phyloP scores from a whole-genome alignment of 2,888 invertebrate species.

The Mimumesa dahlbomi region DNA sequence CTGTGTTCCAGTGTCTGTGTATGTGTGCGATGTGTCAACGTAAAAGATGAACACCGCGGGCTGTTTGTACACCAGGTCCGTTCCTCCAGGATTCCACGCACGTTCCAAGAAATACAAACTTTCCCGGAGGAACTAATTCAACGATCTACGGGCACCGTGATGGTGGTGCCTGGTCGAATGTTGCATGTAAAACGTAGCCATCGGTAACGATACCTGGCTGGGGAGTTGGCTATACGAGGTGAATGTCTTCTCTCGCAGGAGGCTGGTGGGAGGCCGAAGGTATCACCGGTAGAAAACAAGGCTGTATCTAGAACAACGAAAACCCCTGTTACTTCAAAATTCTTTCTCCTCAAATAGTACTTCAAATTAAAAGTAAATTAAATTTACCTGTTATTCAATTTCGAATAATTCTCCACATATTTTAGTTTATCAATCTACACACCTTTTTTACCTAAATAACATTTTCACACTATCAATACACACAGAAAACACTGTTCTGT shows the following conservation, averaged over 20 bases:
- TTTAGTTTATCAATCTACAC: too few species aligned
- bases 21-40: too few species aligned
- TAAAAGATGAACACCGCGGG: too few species aligned
- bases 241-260: constrained; percentile 72
- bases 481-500: too few species aligned
- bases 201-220: constrained; percentile 54
- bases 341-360: too few species aligned
- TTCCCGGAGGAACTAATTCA: neutral
- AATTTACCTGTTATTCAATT: too few species aligned
- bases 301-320: constrained; percentile 3
- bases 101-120: neutral
- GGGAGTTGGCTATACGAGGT: constrained; percentile 71
- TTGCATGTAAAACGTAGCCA: constrained; percentile 38
- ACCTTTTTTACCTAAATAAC: too few species aligned
- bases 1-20: too few species aligned
- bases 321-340: too few species aligned
- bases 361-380: too few species aligned
- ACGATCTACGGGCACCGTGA: constrained; percentile 14
- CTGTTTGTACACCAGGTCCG: neutral
- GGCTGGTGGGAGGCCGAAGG: constrained; percentile 60
- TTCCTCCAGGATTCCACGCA: constrained; percentile 2
- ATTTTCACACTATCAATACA: too few species aligned
- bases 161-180: constrained; percentile 36
- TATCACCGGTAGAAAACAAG: constrained; percentile 42
- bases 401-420: too few species aligned